These are phyloP conservation scores for Cyclophora punctaria DNA, from an alignment of 2,888 invertebrate genomes.

Conservation along the genomic window DNA sequence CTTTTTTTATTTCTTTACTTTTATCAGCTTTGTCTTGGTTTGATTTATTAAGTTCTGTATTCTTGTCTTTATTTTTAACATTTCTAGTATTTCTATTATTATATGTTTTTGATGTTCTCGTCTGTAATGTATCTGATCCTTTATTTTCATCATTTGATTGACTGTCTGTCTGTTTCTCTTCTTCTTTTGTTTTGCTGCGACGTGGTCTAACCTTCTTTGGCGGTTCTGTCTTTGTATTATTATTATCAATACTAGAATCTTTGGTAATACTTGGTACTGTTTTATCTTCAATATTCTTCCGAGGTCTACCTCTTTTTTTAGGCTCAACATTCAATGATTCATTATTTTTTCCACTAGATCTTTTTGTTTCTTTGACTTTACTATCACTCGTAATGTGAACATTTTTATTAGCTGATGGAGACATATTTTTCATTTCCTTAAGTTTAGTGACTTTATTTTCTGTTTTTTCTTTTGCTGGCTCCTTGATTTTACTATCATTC, in stretches of 20 bases:
- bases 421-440: too few species aligned
- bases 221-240: conserved; percentile 6
- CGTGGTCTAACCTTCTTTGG: not conserved
- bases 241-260: conserved; percentile 4
- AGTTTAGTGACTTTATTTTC: not conserved
- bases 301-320: conserved; percentile 1
- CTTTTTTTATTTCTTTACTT: conserved; percentile 7
- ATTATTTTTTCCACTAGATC: too few species aligned
- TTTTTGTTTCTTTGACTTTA: not conserved
- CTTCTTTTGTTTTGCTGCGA: conserved; percentile 2
- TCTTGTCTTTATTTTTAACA: conserved; percentile 1
- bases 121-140: not conserved
- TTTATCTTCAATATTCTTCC: conserved; percentile 2
- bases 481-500: conserved; percentile 1
- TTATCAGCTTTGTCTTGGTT: not conserved
- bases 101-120: conserved; percentile 4
- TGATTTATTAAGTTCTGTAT: conserved; percentile 10
- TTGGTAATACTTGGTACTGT: not conserved
- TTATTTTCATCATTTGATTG: too few species aligned
- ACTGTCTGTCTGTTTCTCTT: too few species aligned
- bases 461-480: not conserved
- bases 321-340: not conserved
- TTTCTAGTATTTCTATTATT: conserved; percentile 17
- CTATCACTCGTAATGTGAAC: not conserved
- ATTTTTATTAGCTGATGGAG: too few species aligned